phyloP scores from a whole-genome alignment of 1,140 invertebrate species.

The Meloidogyne floridensis region DNA sequence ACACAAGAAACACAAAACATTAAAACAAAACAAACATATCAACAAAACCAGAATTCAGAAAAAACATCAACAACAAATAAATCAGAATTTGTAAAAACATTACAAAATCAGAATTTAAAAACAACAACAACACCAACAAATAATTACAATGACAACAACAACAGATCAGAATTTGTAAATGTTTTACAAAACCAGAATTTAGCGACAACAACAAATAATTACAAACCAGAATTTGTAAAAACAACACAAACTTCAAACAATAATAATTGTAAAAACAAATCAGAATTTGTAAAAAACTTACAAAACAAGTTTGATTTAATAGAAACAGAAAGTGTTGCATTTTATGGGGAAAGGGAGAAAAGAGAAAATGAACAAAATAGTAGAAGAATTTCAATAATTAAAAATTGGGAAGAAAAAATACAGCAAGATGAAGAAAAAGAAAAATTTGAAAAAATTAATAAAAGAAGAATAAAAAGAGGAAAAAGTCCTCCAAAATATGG shows the following conservation, averaged over 20 bases:
- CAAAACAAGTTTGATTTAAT: not conserved
- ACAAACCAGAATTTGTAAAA: not conserved
- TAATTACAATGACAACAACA: not conserved
- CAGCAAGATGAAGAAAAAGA: not conserved
- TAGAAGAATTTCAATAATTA: not conserved
- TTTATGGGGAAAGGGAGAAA: not conserved
- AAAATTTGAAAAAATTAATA: not conserved
- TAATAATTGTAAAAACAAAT: not conserved
- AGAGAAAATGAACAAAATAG: not conserved
- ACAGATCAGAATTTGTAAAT: too few species aligned
- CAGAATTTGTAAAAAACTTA: not conserved
- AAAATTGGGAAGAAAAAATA: not conserved
- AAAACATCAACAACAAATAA: not conserved
- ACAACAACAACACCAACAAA: not conserved
- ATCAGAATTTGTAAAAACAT: not conserved
- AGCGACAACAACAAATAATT: not conserved
- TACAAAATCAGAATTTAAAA: not conserved
- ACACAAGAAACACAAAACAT: not conserved
- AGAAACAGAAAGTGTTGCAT: conserved; percentile 8
- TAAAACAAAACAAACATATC: not conserved
- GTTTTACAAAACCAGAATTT: too few species aligned
- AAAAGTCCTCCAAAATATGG: conserved; percentile 27
- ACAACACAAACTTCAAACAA: not conserved
- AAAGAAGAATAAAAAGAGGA: not conserved
- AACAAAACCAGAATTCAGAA: too few species aligned